Conservation (phyloP, 2,888 invertebrate genomes). For the Callyntrura guangdongensis region DNA sequence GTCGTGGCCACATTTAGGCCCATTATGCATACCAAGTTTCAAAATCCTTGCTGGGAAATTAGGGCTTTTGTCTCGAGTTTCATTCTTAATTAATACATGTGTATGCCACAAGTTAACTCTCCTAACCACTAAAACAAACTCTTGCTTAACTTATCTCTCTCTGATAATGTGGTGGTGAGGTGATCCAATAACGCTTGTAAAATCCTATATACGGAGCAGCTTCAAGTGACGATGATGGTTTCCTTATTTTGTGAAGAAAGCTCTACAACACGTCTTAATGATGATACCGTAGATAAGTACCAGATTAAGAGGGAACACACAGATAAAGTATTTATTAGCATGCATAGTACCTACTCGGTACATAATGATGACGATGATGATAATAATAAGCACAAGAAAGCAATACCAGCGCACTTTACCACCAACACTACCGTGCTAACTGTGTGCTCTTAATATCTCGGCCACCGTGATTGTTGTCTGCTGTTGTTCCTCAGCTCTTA, state of each 20-base stretch:
- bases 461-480: constrained; percentile 62
- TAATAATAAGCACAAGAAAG: constrained; percentile 21
- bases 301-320: neutral
- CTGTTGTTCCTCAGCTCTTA: constrained; percentile 40
- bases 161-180: neutral
- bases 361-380: neutral
- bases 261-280: constrained; percentile 26
- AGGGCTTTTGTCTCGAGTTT: constrained; percentile 65
- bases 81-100: constrained; percentile 40
- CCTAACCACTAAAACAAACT: neutral
- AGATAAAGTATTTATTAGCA: constrained; percentile 47
- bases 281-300: constrained; percentile 20
- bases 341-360: neutral
- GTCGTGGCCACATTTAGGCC: neutral
- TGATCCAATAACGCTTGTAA: constrained; percentile 39
- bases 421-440: neutral
- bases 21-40: neutral
- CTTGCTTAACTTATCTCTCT: constrained; percentile 28
- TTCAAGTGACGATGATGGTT: constrained; percentile 7
- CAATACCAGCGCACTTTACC: neutral
- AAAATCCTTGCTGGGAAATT: constrained; percentile 54
- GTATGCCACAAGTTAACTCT: neutral
- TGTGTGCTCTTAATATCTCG: constrained; percentile 48
- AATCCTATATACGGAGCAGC: neutral
- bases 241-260: constrained; percentile 45